Evolutionary conservation across 2,888 invertebrate species (phyloP).

Genomic region (Cancer borealis): DNA sequence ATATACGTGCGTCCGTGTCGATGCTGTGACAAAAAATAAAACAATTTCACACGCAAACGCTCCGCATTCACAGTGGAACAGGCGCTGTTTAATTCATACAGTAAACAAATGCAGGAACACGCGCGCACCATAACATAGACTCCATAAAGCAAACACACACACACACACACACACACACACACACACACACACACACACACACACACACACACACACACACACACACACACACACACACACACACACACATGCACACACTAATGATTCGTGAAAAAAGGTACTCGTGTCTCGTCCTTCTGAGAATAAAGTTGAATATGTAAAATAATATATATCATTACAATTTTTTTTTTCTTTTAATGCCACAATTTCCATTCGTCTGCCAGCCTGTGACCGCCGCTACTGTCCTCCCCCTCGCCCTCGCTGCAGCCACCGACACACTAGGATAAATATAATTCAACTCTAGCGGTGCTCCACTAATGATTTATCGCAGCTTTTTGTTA

Average conservation of each 20-base stretch:
- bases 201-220: slow-evolving; percentile 29
- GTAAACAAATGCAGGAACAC: slow-evolving; percentile 26
- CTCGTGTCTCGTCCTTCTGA: not conserved
- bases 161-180: slow-evolving; percentile 21
- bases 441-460: not conserved
- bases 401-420: not conserved
- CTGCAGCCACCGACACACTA: not conserved
- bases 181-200: slow-evolving; percentile 40
- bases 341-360: not conserved
- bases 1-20: not conserved
- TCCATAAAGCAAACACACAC: slow-evolving; percentile 4
- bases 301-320: not conserved
- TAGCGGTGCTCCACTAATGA: slow-evolving; percentile 33
- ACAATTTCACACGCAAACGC: slow-evolving; percentile 22
- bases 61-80: not conserved
- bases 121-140: not conserved
- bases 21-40: not conserved
- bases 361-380: not conserved
- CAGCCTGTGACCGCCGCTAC: not conserved
- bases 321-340: not conserved
- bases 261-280: not conserved
- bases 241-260: not conserved
- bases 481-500: slow-evolving; percentile 9
- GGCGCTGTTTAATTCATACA: slow-evolving; percentile 27
- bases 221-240: slow-evolving; percentile 25